Evolutionary conservation across 1,140 invertebrate species (phyloP), one percentile per base, ranked within the genome.

Genomic region (Ganaspis sp.): DNA sequence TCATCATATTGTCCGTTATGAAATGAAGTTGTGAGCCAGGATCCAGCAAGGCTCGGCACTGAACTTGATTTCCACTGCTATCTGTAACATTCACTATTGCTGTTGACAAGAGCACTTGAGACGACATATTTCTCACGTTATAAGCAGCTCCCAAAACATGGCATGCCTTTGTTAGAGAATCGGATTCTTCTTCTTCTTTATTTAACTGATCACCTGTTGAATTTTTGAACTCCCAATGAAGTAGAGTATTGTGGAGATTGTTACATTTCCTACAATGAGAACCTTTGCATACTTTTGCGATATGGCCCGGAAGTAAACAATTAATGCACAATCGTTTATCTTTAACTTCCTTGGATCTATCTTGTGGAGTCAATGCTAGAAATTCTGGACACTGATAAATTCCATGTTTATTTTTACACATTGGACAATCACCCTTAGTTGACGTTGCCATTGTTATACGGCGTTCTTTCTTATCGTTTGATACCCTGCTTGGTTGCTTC

Each of bases 41-140:
- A 45, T 83, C 79, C n/a, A 81, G 58, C 19, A 81, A 34, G 40
- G 73, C 75, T 1, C 79, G 74, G 69, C 77, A 80, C 11, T 42
- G 37, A 9, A 74, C 70, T 4, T 38, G 17, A 23, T 79, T 72
- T 34, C 76, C 74, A 11, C 75, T 17, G 4, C 19, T 45, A 64
- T 79, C 73, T 21, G 53, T 21, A 11, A 77, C 12, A 15, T n/a
- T n/a, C n/a, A n/a, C n/a, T n/a, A n/a, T n/a, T n/a, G n/a, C n/a
- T 79, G 75, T 26, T 2, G 29, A 79, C 45, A 11, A 69, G 2
- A 9, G 73, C 75, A 4, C 76, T 76, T 17, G 69, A 64, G 4
- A 72, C 11, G 58, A 72, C 54, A 78, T 6, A 34, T 34, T 34
- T 34, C 29, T 69, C 11, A 78, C 15, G 17, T 21, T 8, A 49